Evolutionary conservation across 1,140 invertebrate genomes (phyloP), one percentile per base, ranked within the genome.

Genomic region (Caerostris extrusa): DNA sequence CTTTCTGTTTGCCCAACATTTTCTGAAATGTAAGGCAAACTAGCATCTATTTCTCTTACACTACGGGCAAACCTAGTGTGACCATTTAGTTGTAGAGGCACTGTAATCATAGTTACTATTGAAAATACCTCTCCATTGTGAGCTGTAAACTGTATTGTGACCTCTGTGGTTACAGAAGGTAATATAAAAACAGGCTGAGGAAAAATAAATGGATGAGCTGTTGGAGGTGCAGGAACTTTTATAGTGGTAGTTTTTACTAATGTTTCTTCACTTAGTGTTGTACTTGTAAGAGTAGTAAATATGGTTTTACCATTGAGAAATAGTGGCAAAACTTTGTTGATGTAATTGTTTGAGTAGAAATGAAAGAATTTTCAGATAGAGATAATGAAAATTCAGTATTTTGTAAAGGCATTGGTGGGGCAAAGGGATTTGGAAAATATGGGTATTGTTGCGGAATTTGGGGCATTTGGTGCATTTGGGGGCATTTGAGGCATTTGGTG

Each of bases 231-330:
- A 1, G 94, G 91, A 61, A 94, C 91, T 87, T 94, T 81, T 17
- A 95, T 67, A 12, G 95, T 94, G 12, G 95, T 87, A 7, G 95
- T 95, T 83, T 94, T 98, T 12, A 98, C 97, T 4, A 98, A 97
- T 5, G 98, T 97, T 2, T 98, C 98, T 95, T 98, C 98, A 12
- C 98, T 98, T 82, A 98, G 97, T 57, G 97, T 97, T 10, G 97
- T 97, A 95, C 98, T 98, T 67, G 98, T 97, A n/a, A 99, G 97
- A 0, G 98, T 99, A 0, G 98, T 99, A 85, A 98, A 96, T 93
- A 99, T 98, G 95, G 98, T 98, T 96, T 98, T 98, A 5, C 98
- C 98, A 95, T 98, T 97, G 95, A 99, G 98, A 2, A 98, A 98
- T 61, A 99, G 97, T 3, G 98, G 98, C 77, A 99, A 96, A 61